Percentiles rank a stretch among this genome's conserved stretches.
These are phyloP conservation scores for Amaurobius ferox DNA, from an alignment of 2,888 invertebrate genomes.

Conservation along the genomic window DNA sequence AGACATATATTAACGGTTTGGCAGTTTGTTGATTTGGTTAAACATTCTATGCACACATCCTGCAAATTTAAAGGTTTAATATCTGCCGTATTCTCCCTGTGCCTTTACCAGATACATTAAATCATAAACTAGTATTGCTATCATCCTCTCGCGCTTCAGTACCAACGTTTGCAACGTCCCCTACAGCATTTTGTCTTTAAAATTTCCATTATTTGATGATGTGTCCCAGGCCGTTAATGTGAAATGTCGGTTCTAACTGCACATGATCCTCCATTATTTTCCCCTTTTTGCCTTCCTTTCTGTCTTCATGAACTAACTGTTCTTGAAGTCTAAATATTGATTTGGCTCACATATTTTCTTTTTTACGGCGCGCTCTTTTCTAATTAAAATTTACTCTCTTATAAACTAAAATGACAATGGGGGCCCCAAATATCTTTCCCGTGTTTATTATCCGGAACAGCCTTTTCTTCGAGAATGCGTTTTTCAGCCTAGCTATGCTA, in stretches of 20 bases:
- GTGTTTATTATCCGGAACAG: conserved; percentile 67
- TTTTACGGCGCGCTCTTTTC: conserved; percentile 61
- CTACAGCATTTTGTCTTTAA: neutral
- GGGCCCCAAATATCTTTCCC: conserved; percentile 56
- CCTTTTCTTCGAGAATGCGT: conserved; percentile 12
- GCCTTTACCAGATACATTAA: too few relatives aligned
- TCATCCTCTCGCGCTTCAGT: too few relatives aligned
- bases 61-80: too few relatives aligned
- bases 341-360: conserved; percentile 50
- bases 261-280: conserved; percentile 17
- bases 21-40: too few relatives aligned
- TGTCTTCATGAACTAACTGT: conserved; percentile 44
- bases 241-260: conserved; percentile 4
- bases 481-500: conserved; percentile 23
- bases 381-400: conserved; percentile 69
- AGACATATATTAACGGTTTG: too few relatives aligned
- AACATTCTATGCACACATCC: too few relatives aligned
- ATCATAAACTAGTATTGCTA: too few relatives aligned
- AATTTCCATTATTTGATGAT: neutral
- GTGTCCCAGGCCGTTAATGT: neutral
- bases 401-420: conserved; percentile 63
- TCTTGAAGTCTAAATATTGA: conserved; percentile 64
- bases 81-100: too few relatives aligned
- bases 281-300: conserved; percentile 32
- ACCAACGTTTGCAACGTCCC: too few relatives aligned